phyloP scores from a whole-genome alignment of 2,113 vertebrate genomes.

The Hyaena hyaena region DNA sequence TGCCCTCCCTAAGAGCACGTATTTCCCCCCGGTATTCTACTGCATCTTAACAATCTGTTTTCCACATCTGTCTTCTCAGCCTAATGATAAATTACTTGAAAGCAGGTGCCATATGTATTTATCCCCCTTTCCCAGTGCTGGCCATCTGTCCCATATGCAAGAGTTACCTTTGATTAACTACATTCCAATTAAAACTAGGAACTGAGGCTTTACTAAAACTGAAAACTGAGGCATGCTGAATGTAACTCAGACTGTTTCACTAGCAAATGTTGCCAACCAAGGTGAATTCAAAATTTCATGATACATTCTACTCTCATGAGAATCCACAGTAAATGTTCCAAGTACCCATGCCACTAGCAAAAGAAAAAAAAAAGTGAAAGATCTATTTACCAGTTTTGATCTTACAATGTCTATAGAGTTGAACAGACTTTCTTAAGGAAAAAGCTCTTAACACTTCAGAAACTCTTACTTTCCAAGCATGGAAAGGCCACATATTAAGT shows the following conservation, averaged over 20 bases:
- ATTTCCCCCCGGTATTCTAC: neutral
- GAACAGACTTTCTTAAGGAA: neutral
- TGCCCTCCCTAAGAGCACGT: neutral
- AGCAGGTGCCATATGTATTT: neutral
- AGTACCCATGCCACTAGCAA: neutral
- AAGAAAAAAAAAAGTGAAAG: neutral
- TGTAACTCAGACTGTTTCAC: neutral
- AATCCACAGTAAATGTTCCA: conserved; percentile 40
- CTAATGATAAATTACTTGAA: neutral
- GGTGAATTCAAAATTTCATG: conserved; percentile 6
- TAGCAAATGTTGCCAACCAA: neutral
- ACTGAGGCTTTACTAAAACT: neutral
- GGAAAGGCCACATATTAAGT: neutral
- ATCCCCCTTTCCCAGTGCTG: neutral
- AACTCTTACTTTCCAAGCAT: neutral
- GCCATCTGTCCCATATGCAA: neutral
- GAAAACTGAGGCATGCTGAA: neutral
- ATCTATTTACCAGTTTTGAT: neutral
- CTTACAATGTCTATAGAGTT: neutral
- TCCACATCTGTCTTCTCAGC: neutral
- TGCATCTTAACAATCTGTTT: conserved; percentile 15
- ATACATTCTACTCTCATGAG: neutral
- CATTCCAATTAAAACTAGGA: neutral
- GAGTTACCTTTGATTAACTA: neutral
- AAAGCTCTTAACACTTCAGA: neutral